These are phyloP conservation scores for Puma concolor DNA, from an alignment of 2,113 vertebrate genomes.

Conservation along the genomic window DNA sequence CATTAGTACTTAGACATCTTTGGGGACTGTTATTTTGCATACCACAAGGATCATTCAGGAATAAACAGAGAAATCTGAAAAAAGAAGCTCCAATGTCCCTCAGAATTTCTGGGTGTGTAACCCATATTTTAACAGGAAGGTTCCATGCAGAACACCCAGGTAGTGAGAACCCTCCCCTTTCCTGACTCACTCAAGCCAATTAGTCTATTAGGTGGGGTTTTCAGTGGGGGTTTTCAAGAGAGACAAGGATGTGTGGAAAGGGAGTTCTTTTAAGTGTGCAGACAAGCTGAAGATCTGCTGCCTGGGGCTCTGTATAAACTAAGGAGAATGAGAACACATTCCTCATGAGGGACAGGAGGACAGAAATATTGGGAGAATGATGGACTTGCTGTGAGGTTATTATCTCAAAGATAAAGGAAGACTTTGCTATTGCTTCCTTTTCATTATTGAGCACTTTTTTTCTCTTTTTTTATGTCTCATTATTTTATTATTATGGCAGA, in stretches of 20 bases:
- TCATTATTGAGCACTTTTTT: neutral
- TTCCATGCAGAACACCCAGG: neutral
- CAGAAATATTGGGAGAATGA: neutral
- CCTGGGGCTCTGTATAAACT: neutral
- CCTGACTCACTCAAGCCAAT: neutral
- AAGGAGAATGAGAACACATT: neutral
- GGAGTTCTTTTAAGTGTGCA: accelerated
- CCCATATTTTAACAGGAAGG: neutral
- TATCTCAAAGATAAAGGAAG: neutral
- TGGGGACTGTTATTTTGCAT: neutral
- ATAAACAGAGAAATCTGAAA: neutral
- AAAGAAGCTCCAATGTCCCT: neutral
- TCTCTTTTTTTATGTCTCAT: neutral
- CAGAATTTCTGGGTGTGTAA: too few species aligned
- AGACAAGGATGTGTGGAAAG: neutral
- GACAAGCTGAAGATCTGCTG: too few species aligned
- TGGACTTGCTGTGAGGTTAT: neutral
- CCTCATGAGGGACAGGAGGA: too few species aligned
- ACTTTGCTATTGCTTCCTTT: neutral
- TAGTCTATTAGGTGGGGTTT: neutral
- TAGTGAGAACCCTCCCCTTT: too few species aligned
- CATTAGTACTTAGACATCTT: too few species aligned
- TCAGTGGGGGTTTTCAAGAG: neutral
- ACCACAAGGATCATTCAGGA: neutral
- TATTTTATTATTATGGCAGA: neutral